Percentiles rank a stretch among this genome's conserved stretches.
Evolutionary conservation across 2,797 vertebrate genomes (phyloP).

Genomic region (Callimico goeldii): DNA sequence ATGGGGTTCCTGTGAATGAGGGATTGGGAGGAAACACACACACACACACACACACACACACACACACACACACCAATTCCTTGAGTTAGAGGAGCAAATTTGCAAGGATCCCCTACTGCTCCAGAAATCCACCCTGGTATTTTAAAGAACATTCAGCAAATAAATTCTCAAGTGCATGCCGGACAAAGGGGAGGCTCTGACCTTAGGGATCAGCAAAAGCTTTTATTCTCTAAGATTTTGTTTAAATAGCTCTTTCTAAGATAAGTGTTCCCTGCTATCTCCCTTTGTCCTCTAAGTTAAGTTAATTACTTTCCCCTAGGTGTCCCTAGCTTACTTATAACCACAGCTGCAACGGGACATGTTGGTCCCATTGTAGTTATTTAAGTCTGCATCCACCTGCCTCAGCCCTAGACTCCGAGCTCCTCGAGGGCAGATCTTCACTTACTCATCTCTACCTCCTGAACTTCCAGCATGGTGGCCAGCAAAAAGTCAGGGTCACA

Average conservation of each 20-base stretch:
- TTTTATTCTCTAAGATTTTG: not conserved
- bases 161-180: not conserved
- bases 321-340: not conserved
- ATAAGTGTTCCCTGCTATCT: not conserved
- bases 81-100: not conserved
- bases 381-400: not conserved
- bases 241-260: not conserved
- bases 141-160: not conserved
- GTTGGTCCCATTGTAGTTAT: not conserved
- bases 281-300: not conserved
- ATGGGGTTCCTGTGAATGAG: too few relatives aligned
- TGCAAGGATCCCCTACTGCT: not conserved
- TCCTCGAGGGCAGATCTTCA: not conserved
- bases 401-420: not conserved
- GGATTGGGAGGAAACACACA: not conserved
- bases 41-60: not conserved
- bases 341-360: not conserved
- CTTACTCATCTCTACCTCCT: not conserved
- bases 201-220: not conserved
- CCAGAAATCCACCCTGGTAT: not conserved
- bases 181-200: not conserved
- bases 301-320: not conserved
- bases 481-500: not conserved
- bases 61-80: not conserved
- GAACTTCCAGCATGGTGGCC: not conserved